Evolutionary conservation across 1,140 invertebrate genomes (phyloP), one percentile per base, ranked within the genome.

Genomic region (Drosophila malerkotliana): DNA sequence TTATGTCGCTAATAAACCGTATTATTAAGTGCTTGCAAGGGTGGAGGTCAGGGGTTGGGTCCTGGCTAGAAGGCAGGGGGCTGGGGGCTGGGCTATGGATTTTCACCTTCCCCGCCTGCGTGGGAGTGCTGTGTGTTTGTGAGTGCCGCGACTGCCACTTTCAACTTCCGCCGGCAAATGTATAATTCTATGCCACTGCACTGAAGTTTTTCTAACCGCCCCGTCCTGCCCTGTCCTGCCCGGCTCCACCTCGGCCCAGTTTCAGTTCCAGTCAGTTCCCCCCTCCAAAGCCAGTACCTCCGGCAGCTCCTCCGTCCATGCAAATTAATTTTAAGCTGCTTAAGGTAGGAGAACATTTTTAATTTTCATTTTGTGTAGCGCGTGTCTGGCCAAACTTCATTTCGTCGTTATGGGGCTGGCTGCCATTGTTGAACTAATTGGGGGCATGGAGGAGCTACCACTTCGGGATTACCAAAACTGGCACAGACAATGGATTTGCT

Each of bases 1-100:
- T 88, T 88, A 88, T 88, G 83, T 88, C 83, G 83, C 83, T 88
- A 88, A 88, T 88, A 88, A 88, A 88, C 83, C 83, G 68, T 88
- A 88, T 88, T 88, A 88, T 88, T 88, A 88, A 88, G 83, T 88
- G 75, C 72, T 81, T 60, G 79, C 34, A 7, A 61, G 44, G 53
- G 39, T 34, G 21, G n/a, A 18, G 58, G 28, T 48, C 1, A 41
- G n/a, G 44, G 15, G 26, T 52, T 51, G 14, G 21, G 44, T 24
- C 6, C 21, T 28, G 21, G 34, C 49, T 21, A 21, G 21, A 21
- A 21, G 10, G 14, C 54, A 5, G 26, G 30, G 47, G 55, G 12
- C 47, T 58, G 41, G 72, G 57, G 47, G 59, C 74, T 59, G 58
- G 67, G 51, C 44, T 63, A 51, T 18, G 54, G 62, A 57, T 58